Conservation (phyloP, 2,888 invertebrate genomes). For the Leptothorax acervorum region DNA sequence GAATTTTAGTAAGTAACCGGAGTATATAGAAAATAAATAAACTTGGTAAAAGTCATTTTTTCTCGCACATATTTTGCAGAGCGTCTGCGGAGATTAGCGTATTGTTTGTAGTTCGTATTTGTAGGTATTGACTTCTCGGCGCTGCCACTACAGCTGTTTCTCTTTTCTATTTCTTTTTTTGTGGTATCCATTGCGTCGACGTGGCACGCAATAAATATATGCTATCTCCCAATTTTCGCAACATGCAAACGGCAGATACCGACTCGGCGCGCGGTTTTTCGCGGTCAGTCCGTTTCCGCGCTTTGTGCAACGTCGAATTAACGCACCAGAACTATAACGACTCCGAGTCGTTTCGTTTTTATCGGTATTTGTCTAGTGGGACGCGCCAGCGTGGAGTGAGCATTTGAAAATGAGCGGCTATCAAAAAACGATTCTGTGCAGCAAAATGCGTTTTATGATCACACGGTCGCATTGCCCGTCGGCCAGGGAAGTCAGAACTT, state of each 20-base stretch:
- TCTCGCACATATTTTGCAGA: no score
- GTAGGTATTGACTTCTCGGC: background rate
- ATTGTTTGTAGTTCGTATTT: background rate
- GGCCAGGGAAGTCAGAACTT: background rate
- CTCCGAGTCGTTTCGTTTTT: background rate
- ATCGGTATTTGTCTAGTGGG: background rate
- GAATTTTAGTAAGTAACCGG: no score
- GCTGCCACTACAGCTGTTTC: background rate
- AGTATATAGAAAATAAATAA: no score
- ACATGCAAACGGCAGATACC: background rate
- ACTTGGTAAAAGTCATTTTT: no score
- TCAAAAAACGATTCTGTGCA: background rate
- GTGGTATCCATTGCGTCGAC: background rate
- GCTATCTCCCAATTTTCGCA: slow-evolving; percentile 12
- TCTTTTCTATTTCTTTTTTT: background rate
- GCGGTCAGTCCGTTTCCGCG: background rate
- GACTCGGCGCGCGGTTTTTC: background rate
- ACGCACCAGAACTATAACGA: background rate
- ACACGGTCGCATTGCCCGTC: background rate
- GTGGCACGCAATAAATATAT: background rate
- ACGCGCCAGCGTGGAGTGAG: background rate
- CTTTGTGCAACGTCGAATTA: slow-evolving; percentile 22
- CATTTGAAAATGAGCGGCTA: background rate
- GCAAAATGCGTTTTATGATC: background rate
- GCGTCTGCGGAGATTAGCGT: background rate